Evolutionary conservation across 1,140 invertebrate species (phyloP), one percentile per base, ranked within the genome.

Genomic region (Mercenaria mercenaria): DNA sequence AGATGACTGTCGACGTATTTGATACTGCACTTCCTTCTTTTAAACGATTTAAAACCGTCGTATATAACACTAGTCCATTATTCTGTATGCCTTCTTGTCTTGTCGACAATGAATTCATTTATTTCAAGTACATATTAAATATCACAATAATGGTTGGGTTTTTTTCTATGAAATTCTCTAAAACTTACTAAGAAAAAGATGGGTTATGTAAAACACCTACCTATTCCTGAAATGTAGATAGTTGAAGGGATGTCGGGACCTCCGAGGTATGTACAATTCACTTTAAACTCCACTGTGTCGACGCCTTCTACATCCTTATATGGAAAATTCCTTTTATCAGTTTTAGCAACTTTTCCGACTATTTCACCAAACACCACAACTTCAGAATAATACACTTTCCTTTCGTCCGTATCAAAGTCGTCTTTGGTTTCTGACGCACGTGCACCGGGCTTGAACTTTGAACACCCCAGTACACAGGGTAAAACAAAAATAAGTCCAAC

Each of bases 161-260:
- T n/a, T n/a, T n/a, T n/a, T n/a, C n/a, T n/a, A n/a, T n/a, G n/a
- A n/a, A n/a, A n/a, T n/a, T n/a, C n/a, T n/a, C n/a, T n/a, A n/a
- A n/a, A n/a, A n/a, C n/a, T n/a, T n/a, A n/a, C n/a, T n/a, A n/a
- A n/a, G n/a, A n/a, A n/a, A n/a, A n/a, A n/a, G n/a, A n/a, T n/a
- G n/a, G n/a, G n/a, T n/a, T n/a, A n/a, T n/a, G n/a, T n/a, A n/a
- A n/a, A n/a, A n/a, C n/a, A 82, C 80, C 20, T 82, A 82, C 80
- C 80, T 26, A 82, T 82, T 39, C 80, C 80, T 15, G 80, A 20
- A 23, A 82, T 82, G 39, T 61, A 41, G 52, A 82, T 82, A 23
- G 10, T 82, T 1, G 8, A 39, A 1, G 50, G 34, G 20, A 64
- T 32, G 10, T 8, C 20, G 6, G 8, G 39, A 15, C 13, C 80